A percentile compares a stretch with the other conserved stretches of the same genome.
phyloP scores from a whole-genome alignment of 2,888 invertebrate genomes.

The Ligdia adustata region DNA sequence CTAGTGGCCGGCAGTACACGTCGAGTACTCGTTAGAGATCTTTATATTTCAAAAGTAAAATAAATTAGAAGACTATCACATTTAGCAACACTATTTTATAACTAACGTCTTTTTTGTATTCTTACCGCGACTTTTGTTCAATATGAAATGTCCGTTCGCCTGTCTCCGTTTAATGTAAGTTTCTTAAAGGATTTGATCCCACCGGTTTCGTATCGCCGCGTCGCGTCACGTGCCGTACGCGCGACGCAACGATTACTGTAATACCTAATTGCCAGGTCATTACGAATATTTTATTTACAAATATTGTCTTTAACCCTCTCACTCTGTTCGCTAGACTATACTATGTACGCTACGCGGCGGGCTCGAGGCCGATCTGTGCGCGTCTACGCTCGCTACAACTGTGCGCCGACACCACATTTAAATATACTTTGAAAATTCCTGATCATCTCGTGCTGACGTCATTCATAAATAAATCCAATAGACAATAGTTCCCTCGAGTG shows the following conservation, averaged over 20 bases:
- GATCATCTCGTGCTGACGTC: slow-evolving; percentile 68
- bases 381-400: slow-evolving; percentile 62
- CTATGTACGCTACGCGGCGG: slow-evolving; percentile 79
- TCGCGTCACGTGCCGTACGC: slow-evolving; percentile 50
- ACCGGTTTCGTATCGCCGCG: slow-evolving; percentile 80
- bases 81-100: slow-evolving; percentile 80
- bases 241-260: slow-evolving; percentile 66
- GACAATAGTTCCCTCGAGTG: slow-evolving; percentile 73
- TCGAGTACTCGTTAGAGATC: slow-evolving; percentile 73
- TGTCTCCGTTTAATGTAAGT: slow-evolving; percentile 77
- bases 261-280: slow-evolving; percentile 76
- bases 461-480: slow-evolving; percentile 68
- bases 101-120: slow-evolving; percentile 80
- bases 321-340: slow-evolving; percentile 82
- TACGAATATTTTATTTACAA: slow-evolving; percentile 83
- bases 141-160: slow-evolving; percentile 70
- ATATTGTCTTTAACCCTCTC: slow-evolving; percentile 85
- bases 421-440: slow-evolving; percentile 68
- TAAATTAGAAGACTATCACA: slow-evolving; percentile 83
- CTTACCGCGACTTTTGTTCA: slow-evolving; percentile 71
- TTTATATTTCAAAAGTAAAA: slow-evolving; percentile 72
- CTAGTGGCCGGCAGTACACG: slow-evolving; percentile 68
- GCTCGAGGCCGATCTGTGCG: slow-evolving; percentile 74
- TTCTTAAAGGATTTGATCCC: slow-evolving; percentile 85
- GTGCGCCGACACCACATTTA: slow-evolving; percentile 31